These are phyloP conservation scores for Plodia interpunctella DNA, from an alignment of 1,140 invertebrate genomes.

Conservation along the genomic window DNA sequence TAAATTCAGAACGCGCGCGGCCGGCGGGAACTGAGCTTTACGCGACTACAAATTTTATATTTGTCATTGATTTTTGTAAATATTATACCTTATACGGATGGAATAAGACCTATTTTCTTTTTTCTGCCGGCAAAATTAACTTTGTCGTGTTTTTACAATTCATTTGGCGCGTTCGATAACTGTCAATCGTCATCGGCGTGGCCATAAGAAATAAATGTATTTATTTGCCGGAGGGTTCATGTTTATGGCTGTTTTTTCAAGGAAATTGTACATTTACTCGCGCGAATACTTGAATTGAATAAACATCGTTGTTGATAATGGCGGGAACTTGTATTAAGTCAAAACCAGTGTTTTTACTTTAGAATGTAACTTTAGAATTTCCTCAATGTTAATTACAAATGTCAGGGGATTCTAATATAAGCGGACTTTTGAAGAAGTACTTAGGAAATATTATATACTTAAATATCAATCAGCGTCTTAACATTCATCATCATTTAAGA, in stretches of 20 bases:
- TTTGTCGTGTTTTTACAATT: conserved; percentile 49
- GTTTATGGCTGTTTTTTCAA: conserved; percentile 53
- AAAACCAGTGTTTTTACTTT: too few relatives aligned
- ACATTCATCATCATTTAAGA: too few relatives aligned
- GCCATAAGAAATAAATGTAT: conserved; percentile 62
- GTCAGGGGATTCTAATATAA: too few relatives aligned
- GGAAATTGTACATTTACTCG: conserved; percentile 54
- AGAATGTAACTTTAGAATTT: too few relatives aligned
- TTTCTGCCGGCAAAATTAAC: conserved; percentile 9
- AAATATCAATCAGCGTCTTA: too few relatives aligned
- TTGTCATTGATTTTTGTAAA: conserved; percentile 13
- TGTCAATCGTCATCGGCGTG: conserved; percentile 57
- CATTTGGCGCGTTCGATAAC: conserved; percentile 66
- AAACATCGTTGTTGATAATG: conserved; percentile 1
- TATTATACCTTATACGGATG: background rate
- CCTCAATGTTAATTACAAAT: too few relatives aligned
- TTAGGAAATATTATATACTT: too few relatives aligned
- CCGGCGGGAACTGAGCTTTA: conserved; percentile 60
- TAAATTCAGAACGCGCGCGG: conserved; percentile 56
- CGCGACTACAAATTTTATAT: conserved; percentile 41
- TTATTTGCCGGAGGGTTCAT: conserved; percentile 59
- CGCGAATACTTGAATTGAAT: conserved; percentile 32
- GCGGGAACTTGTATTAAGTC: background rate
- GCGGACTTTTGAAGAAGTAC: too few relatives aligned
- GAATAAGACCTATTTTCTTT: conserved; percentile 10